phyloP scores from a whole-genome alignment of 2,113 vertebrate genomes.

The Apteryx owenii region DNA sequence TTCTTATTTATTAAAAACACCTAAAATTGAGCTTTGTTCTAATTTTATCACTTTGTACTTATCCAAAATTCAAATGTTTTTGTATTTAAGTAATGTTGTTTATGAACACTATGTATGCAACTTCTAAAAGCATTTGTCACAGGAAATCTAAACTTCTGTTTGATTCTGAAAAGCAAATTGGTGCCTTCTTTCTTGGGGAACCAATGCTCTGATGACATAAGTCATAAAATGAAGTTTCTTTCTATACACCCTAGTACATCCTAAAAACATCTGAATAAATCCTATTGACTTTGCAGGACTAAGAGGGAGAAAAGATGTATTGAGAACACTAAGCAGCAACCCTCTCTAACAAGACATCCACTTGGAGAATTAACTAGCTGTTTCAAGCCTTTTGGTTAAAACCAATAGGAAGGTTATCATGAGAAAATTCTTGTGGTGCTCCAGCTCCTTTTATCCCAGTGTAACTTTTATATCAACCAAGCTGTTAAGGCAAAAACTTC shows the following conservation, averaged over 20 bases:
- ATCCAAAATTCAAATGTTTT: conserved; percentile 12
- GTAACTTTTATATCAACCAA: not conserved
- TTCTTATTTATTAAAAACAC: conserved; percentile 14
- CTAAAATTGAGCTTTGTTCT: not conserved
- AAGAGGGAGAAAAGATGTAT: not conserved
- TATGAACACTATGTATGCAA: not conserved
- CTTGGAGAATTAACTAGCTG: not conserved
- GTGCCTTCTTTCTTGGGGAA: not conserved
- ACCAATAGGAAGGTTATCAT: not conserved
- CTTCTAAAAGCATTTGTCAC: not conserved
- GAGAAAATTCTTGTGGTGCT: not conserved
- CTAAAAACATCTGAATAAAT: not conserved
- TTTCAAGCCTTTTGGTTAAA: not conserved
- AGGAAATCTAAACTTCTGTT: not conserved
- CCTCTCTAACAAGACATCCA: not conserved
- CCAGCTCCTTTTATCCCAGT: not conserved
- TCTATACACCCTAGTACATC: not conserved
- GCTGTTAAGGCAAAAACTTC: not conserved
- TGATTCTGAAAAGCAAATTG: not conserved
- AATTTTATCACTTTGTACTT: conserved; percentile 12
- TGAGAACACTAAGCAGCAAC: not conserved
- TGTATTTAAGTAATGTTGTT: not conserved
- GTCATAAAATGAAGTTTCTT: not conserved
- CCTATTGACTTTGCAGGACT: not conserved
- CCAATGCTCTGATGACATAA: not conserved